Conservation (phyloP, 2,888 invertebrate species). For the Eueremaeus valkanovi region DNA sequence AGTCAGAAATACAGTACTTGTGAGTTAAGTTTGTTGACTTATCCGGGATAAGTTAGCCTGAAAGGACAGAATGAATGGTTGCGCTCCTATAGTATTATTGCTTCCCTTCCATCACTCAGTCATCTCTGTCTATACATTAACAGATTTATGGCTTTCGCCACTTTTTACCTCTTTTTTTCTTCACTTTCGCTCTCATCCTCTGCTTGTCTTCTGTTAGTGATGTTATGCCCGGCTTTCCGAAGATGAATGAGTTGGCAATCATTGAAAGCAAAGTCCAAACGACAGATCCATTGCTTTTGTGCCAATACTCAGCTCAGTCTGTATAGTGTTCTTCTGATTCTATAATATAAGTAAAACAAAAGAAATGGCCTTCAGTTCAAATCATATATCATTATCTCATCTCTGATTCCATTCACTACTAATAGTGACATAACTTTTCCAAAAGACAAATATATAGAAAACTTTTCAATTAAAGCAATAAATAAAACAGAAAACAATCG, state of each 20-base stretch:
- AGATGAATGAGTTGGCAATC: slow-evolving; percentile 16
- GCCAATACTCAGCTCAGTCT: not conserved
- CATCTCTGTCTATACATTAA: not conserved
- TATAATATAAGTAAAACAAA: slow-evolving; percentile 7
- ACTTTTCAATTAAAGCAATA: not conserved
- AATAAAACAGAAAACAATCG: not conserved
- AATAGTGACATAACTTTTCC: not conserved
- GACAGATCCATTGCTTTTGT: not conserved
- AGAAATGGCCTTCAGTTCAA: not conserved
- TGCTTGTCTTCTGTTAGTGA: not conserved
- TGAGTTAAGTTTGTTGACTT: slow-evolving; percentile 14
- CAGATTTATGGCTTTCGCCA: slow-evolving; percentile 11
- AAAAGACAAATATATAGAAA: not conserved
- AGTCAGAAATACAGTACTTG: not conserved
- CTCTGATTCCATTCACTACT: not conserved
- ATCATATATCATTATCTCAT: slow-evolving; percentile 18
- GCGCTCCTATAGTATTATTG: not conserved
- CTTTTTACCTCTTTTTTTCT: not conserved
- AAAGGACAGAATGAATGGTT: not conserved
- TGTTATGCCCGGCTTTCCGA: not conserved
- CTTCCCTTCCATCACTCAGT: not conserved
- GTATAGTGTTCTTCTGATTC: not conserved
- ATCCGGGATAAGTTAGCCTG: too few species aligned
- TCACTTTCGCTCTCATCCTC: not conserved
- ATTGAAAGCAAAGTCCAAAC: not conserved